These are phyloP conservation scores for Oenanthe oenanthe DNA, from an alignment of 2,113 vertebrate species.

Conservation along the genomic window DNA sequence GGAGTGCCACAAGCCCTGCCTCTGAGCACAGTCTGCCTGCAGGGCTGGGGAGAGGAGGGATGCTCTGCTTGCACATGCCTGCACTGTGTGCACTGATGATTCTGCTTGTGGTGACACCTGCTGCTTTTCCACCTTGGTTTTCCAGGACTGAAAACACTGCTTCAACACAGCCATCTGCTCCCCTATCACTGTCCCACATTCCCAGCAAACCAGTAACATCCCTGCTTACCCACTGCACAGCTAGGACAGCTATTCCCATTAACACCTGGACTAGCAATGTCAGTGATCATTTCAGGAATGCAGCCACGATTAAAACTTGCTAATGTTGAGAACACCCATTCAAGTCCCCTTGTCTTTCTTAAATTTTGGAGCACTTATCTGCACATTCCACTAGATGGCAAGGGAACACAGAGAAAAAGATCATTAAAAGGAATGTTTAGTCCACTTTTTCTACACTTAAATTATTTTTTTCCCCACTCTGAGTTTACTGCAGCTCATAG, in stretches of 20 bases:
- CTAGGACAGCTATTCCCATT: background rate
- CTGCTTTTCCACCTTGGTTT: background rate
- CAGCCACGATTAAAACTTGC: background rate
- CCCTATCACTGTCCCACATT: background rate
- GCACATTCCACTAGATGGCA: constrained; percentile 27
- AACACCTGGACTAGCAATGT: background rate
- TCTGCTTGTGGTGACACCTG: background rate
- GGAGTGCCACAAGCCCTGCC: background rate
- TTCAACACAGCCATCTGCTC: background rate
- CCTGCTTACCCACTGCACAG: background rate
- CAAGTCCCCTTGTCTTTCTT: background rate
- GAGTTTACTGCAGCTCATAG: background rate
- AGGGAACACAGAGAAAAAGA: background rate
- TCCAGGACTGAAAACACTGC: background rate
- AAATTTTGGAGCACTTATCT: background rate
- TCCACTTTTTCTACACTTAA: background rate
- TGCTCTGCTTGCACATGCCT: background rate
- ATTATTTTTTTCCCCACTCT: background rate
- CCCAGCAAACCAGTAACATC: background rate
- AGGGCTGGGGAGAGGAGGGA: background rate
- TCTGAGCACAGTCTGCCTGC: background rate
- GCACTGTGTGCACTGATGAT: background rate
- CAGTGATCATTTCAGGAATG: background rate
- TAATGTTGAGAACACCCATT: background rate
- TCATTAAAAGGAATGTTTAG: background rate